phyloP scores from a whole-genome alignment of 2,888 invertebrate genomes.

The Stenichneumon culpator region DNA sequence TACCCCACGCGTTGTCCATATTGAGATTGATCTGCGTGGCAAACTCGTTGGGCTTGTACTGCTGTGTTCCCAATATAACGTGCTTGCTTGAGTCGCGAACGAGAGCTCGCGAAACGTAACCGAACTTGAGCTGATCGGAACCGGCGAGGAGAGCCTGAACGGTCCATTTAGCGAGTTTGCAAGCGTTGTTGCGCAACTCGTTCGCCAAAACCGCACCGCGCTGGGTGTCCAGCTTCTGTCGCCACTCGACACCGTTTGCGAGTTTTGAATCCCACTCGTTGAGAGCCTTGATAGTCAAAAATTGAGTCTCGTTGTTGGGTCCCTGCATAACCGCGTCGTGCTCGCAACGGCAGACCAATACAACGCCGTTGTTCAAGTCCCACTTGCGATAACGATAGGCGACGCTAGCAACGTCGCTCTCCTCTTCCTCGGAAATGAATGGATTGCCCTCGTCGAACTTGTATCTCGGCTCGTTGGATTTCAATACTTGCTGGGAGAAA shows the following conservation, averaged over 20 bases:
- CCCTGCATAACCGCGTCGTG: slow-evolving; percentile 97
- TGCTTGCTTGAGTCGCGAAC: slow-evolving; percentile 98
- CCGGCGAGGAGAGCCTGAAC: slow-evolving; percentile 97
- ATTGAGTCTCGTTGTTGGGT: slow-evolving; percentile 96
- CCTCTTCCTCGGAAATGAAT: slow-evolving; percentile 96
- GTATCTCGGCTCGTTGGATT: slow-evolving; percentile 92
- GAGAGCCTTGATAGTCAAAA: slow-evolving; percentile 97
- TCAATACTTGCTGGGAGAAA: slow-evolving; percentile 98
- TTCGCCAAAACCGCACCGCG: slow-evolving; percentile 99
- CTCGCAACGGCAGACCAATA: slow-evolving; percentile 97
- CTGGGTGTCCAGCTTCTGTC: slow-evolving; percentile 98
- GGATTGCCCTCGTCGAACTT: slow-evolving; percentile 97
- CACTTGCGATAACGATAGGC: slow-evolving; percentile 99
- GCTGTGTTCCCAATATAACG: slow-evolving; percentile 98
- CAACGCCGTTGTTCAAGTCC: slow-evolving; percentile 97
- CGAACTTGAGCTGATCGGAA: slow-evolving; percentile 99
- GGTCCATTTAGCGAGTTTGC: slow-evolving; percentile 99
- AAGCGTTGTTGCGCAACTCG: slow-evolving; percentile 99
- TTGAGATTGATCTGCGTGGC: slow-evolving; percentile 99
- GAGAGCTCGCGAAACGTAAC: slow-evolving; percentile 98
- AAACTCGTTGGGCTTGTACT: slow-evolving; percentile 99
- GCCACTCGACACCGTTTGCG: slow-evolving; percentile 99
- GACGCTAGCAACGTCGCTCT: slow-evolving; percentile 97
- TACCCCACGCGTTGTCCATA: slow-evolving; percentile 99
- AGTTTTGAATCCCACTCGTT: slow-evolving; percentile 99